Evolutionary conservation across 2,797 vertebrate genomes (phyloP), one percentile per base, ranked within the genome.

Genomic region (Lutjanus argentimaculatus): DNA sequence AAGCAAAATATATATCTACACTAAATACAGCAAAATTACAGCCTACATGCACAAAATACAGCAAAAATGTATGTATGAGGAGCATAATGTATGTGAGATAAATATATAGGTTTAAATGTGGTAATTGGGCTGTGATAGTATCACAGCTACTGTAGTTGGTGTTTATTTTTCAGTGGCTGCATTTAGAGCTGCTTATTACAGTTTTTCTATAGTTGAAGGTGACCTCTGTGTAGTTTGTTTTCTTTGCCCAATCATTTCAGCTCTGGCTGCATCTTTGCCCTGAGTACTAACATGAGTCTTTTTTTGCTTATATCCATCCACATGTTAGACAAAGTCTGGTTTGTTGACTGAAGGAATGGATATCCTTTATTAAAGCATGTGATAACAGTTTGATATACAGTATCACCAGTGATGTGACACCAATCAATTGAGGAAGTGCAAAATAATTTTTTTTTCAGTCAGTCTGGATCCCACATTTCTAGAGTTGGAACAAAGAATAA

Each of bases 261-360:
- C 30, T 36, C 30, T 36, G 30, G 30, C 30, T 36, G 30, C 30
- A 36, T 36, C 30, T 36, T 36, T 69, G 9, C 30, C 59, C 11
- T 12, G 4, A 46, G 4, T n/a, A 36, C 9, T 21, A 3, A 42
- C 19, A 49, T 36, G 13, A 11, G 8, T 10, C 15, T 43, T 36
- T 16, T 14, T 72, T 62, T 10, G 2, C 8, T 12, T n/a, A 21
- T 15, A 5, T 22, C 19, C 42, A 21, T 46, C 17, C 45, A n/a
- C 15, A 43, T 80, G 51, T 72, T 56, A 9, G 30, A 63, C 58
- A 76, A 76, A 76, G n/a, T 43, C 16, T 42, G 45, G 19, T 72
- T 67, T 83, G 78, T 85, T 75, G 53, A 78, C 58, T 51, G 12
- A 83, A 85, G 53, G 55, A 51, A 42, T 36, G 30, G 4, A 36